Conservation (phyloP, 2,113 vertebrate species). For the Thamnophis sirtalis region DNA sequence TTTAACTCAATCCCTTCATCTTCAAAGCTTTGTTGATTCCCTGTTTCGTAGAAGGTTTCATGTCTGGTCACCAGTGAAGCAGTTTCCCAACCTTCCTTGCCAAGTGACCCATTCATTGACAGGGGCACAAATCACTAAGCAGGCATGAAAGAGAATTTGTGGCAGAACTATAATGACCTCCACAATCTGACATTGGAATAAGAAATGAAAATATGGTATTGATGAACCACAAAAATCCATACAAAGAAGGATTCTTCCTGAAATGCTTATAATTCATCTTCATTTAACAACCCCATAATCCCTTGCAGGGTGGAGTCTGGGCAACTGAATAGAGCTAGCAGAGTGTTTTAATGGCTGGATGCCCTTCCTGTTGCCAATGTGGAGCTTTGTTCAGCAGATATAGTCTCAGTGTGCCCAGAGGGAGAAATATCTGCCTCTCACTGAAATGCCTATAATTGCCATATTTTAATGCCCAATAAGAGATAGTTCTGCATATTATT, state of each 20-base stretch:
- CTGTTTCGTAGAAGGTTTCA: not conserved
- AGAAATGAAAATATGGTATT: not conserved
- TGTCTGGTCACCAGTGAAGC: not conserved
- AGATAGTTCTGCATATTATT: not conserved
- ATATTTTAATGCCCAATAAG: not conserved
- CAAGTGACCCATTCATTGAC: not conserved
- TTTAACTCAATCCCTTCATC: not conserved
- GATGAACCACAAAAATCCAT: not conserved
- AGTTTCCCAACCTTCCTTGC: not conserved
- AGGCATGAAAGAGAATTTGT: not conserved
- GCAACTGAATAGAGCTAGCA: too few relatives aligned
- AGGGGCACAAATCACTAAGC: not conserved
- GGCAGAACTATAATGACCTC: not conserved
- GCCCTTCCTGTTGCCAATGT: too few relatives aligned
- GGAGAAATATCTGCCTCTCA: too few relatives aligned
- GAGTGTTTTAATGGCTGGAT: too few relatives aligned
- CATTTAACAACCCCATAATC: too few relatives aligned
- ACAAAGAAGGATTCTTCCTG: not conserved
- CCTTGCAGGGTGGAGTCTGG: too few relatives aligned
- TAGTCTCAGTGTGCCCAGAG: too few relatives aligned
- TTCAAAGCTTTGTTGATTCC: not conserved
- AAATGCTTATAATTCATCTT: not conserved
- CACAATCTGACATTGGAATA: not conserved
- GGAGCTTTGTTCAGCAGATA: too few relatives aligned
- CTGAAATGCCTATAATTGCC: not conserved